These are phyloP conservation scores for Halcyon badia DNA, from an alignment of 2,797 vertebrate species.

Conservation along the genomic window DNA sequence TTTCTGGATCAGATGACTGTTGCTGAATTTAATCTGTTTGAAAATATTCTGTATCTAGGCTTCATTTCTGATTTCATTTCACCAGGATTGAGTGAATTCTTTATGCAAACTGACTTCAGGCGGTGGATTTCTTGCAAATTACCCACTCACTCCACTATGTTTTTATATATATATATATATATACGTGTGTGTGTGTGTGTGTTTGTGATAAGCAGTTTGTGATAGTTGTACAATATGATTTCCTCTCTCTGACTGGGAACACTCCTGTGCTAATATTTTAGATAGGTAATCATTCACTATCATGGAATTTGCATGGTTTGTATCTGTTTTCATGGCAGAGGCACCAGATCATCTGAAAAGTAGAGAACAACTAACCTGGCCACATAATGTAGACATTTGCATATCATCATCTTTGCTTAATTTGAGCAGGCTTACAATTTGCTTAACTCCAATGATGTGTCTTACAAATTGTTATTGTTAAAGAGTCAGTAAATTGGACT, in stretches of 20 bases:
- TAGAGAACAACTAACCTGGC: background rate
- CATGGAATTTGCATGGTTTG: background rate
- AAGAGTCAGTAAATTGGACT: background rate
- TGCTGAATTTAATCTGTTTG: constrained; percentile 12
- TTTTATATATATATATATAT: background rate
- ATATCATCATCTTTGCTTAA: background rate
- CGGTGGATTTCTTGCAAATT: background rate
- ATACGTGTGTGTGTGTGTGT: background rate
- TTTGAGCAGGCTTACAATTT: background rate
- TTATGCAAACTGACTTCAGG: constrained; percentile 25
- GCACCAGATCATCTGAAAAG: background rate
- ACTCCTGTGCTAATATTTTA: background rate
- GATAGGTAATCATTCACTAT: background rate
- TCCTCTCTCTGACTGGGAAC: background rate
- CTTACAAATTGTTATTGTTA: background rate
- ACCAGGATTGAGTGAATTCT: background rate
- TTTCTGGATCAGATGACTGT: background rate
- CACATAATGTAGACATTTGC: background rate
- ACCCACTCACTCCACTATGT: background rate
- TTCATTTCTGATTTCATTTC: constrained; percentile 19
- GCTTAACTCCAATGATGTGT: background rate
- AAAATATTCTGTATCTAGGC: background rate
- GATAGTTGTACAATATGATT: background rate
- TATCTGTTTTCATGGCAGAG: background rate
- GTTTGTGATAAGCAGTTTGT: background rate